Evolutionary conservation across 1,140 invertebrate genomes (phyloP), one percentile per base, ranked within the genome.

Genomic region (Drosophila trapezifrons): DNA sequence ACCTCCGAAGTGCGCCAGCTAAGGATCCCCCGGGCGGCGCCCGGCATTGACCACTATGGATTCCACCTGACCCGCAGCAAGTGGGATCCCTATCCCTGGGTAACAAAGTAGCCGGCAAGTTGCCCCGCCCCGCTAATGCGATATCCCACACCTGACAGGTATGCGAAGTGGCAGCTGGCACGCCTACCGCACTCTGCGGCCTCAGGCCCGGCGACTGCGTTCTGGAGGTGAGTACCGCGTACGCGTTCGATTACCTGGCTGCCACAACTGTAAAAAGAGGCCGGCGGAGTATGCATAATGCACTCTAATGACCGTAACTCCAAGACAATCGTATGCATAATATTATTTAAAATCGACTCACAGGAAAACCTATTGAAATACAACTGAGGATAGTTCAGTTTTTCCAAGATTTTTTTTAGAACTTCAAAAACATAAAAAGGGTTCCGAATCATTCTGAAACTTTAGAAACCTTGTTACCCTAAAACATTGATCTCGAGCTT

Each of bases 31-130:
- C 79, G 64, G 22, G 81, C 72, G 57, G 89, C 66, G 86, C 93
- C 84, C 2, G 43, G 71, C 35, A 74, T 89, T n/a, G 74, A 90
- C n/a, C 65, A 70, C 25, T 94, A 93, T 35, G 95, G 95, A 18
- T 95, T 95, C 91, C 93, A 95, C 80, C 87, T 95, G 45, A 94
- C 94, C 2, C 92, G 94, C 62, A 94, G 94, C 20, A 94, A 95
- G 80, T 96, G 95, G 95, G 95, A 96, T 92, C 95, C 95, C 6
- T 96, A 95, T 93, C 95, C 95, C 32, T 95, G 95, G 95, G 93
- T 95, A 80, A 67, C 32, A 43, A 42, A n/a, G 79, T 81, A 35
- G 38, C 12, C 38, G 18, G 12, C 38, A 13, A 15, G 27, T 35
- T 43, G 40, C n/a, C 42, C 20, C 27, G 27, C 13, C 13, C 60